These are phyloP conservation scores for Hydrozoanthus gracilis DNA, from an alignment of 92 coral and sea anemone species.

Conservation along the genomic window DNA sequence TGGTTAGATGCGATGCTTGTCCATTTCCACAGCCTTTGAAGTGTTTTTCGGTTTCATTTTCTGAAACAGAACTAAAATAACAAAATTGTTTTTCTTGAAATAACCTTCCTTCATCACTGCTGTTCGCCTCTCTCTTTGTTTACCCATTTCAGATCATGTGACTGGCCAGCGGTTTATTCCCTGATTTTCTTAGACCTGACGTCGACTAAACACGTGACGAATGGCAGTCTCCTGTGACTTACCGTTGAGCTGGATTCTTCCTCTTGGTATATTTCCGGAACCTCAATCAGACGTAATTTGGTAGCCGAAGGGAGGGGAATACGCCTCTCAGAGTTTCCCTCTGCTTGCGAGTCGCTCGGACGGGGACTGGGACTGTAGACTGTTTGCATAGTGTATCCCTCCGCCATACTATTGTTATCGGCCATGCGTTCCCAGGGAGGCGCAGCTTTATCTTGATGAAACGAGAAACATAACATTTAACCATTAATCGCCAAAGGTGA, in stretches of 20 bases:
- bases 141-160: no score
- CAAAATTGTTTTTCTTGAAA: no score
- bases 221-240: not conserved
- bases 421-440: conserved; percentile 9
- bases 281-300: conserved; percentile 20
- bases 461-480: not conserved
- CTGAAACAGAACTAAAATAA: no score
- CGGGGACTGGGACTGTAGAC: conserved; percentile 14
- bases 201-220: no score
- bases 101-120: no score
- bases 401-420: not conserved
- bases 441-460: not conserved
- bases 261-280: conserved; percentile 32
- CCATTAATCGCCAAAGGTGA: no score
- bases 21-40: no score
- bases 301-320: not conserved
- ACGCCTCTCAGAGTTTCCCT: not conserved
- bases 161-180: no score
- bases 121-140: no score
- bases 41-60: no score
- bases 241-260: conserved; percentile 13
- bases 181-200: no score
- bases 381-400: conserved; percentile 1
- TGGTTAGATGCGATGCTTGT: no score
- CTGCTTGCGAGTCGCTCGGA: not conserved